phyloP scores from a whole-genome alignment of 2,113 vertebrate genomes.

The Neodontobutis hainanensis region DNA sequence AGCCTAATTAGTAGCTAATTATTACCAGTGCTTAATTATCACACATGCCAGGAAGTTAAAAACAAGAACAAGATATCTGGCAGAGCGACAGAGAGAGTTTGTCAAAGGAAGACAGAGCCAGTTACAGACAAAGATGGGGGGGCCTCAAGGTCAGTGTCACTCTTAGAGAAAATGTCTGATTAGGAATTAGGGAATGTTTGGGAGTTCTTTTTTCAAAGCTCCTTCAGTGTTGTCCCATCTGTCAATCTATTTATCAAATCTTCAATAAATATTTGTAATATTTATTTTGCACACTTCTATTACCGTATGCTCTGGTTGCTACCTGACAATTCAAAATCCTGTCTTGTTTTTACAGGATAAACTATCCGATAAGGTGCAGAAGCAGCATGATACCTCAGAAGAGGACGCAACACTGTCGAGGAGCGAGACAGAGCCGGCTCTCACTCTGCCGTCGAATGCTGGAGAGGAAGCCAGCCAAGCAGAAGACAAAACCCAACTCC shows the following conservation, averaged over 20 bases:
- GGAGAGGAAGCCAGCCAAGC: constrained; percentile 71
- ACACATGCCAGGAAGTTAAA: constrained; percentile 34
- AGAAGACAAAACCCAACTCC: constrained; percentile 80
- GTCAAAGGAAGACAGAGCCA: constrained; percentile 8
- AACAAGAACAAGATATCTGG: not conserved
- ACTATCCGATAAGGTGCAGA: constrained; percentile 83
- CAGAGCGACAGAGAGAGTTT: constrained; percentile 1
- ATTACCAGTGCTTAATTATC: constrained; percentile 44
- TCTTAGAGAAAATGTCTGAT: constrained; percentile 55
- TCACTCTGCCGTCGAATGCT: constrained; percentile 30
- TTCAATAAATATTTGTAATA: constrained; percentile 19
- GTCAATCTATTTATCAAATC: constrained; percentile 5
- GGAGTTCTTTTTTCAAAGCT: constrained; percentile 41
- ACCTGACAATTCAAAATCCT: constrained; percentile 35
- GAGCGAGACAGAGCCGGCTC: constrained; percentile 56
- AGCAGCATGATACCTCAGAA: constrained; percentile 71
- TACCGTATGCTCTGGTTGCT: constrained; percentile 48
- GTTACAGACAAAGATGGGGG: constrained; percentile 19
- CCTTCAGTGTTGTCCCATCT: constrained; percentile 54
- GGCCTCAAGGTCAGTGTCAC: constrained; percentile 59
- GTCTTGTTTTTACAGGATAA: constrained; percentile 78
- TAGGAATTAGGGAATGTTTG: constrained; percentile 64
- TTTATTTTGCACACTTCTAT: constrained; percentile 20
- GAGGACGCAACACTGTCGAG: constrained; percentile 51
- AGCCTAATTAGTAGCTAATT: constrained; percentile 50